These are phyloP conservation scores for Crotalus tigris DNA, from an alignment of 2,113 vertebrate genomes.

Conservation along the genomic window DNA sequence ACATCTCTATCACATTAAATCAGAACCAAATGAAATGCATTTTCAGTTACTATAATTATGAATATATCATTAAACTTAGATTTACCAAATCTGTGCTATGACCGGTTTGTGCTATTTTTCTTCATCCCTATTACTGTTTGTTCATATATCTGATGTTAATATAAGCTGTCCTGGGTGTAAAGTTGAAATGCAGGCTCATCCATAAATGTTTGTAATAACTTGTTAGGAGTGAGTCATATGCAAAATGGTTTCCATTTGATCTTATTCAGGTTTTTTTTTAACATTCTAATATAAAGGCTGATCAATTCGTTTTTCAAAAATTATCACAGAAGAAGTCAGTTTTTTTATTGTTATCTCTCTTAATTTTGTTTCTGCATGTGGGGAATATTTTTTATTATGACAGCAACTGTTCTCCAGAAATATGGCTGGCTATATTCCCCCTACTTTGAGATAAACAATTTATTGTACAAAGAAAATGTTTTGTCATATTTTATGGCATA, in stretches of 20 bases:
- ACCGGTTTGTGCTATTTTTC: background rate
- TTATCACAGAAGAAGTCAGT: background rate
- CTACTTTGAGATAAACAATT: conserved; percentile 17
- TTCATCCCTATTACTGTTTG: background rate
- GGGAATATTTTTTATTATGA: background rate
- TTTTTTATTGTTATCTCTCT: background rate
- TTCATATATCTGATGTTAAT: background rate
- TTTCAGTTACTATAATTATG: background rate
- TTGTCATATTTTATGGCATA: conserved; percentile 20
- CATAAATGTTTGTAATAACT: background rate
- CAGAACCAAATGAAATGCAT: background rate
- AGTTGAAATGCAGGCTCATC: background rate
- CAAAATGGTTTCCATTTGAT: background rate
- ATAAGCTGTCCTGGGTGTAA: background rate
- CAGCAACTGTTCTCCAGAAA: background rate
- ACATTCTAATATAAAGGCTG: background rate
- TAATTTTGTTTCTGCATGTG: background rate
- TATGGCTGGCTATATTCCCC: background rate
- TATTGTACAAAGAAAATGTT: conserved; percentile 13
- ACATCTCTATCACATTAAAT: background rate
- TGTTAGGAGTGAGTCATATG: background rate
- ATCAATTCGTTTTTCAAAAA: background rate
- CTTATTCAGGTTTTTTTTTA: background rate
- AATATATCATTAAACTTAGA: background rate
- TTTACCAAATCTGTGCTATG: background rate